phyloP scores from a whole-genome alignment of 2,113 vertebrate genomes.

The Noturus placidus region DNA sequence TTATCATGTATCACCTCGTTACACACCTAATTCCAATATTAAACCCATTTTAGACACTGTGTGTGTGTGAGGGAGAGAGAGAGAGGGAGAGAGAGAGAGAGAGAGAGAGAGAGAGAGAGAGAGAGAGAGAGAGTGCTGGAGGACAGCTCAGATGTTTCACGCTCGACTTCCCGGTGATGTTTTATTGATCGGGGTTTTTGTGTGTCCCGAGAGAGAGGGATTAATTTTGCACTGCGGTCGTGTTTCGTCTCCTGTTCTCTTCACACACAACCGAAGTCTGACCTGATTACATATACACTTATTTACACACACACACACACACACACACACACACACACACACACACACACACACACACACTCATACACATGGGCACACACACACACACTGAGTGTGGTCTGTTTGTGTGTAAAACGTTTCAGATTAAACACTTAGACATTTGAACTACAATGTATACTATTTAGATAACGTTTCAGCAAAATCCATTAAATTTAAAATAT shows the following conservation, averaged over 20 bases:
- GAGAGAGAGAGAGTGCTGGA: not conserved
- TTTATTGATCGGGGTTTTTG: slow-evolving; percentile 44
- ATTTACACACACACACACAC: not conserved
- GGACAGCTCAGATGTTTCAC: slow-evolving; percentile 38
- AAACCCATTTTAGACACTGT: not conserved
- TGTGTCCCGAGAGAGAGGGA: slow-evolving; percentile 13
- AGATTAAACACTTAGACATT: not conserved
- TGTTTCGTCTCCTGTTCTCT: slow-evolving; percentile 40
- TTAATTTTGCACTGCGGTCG: slow-evolving; percentile 26
- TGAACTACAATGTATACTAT: not conserved
- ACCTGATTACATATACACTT: slow-evolving; percentile 10
- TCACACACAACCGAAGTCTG: slow-evolving; percentile 17
- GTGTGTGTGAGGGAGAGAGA: no score
- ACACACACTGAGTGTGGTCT: not conserved
- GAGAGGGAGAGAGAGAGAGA: no score
- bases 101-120: no score
- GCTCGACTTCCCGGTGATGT: slow-evolving; percentile 40
- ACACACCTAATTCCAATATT: not conserved
- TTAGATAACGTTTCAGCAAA: not conserved
- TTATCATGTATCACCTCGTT: not conserved
- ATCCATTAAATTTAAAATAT: not conserved
- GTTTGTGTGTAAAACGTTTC: not conserved
- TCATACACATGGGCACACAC: not conserved
- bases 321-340: not conserved
- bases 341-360: not conserved